Percentiles rank a stretch among this genome's conserved stretches.
Conservation (phyloP, 2,113 vertebrate genomes). For the Cranoglanis bouderius region DNA sequence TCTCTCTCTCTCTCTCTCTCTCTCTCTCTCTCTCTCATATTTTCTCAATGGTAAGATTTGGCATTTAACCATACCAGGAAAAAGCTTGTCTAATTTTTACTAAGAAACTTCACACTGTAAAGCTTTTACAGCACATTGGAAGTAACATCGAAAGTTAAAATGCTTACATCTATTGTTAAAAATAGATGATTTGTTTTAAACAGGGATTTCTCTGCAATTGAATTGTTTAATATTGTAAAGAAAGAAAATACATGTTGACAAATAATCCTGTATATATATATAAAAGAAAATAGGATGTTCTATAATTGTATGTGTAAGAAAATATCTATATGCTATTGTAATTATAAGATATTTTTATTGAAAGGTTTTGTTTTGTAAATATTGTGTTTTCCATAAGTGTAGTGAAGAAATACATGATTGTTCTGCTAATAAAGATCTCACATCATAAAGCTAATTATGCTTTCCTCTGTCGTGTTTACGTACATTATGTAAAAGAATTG, state of each 20-base stretch:
- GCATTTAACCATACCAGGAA: constrained; percentile 24
- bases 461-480: constrained; percentile 61
- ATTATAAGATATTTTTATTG: constrained; percentile 99
- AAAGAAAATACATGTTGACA: constrained; percentile 82
- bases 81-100: constrained; percentile 53
- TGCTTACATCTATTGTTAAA: constrained; percentile 96
- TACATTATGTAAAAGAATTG: neutral
- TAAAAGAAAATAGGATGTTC: constrained; percentile 80
- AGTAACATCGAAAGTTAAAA: constrained; percentile 84
- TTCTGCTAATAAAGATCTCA: constrained; percentile 71
- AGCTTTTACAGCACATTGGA: constrained; percentile 83
- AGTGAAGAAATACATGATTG: constrained; percentile 71
- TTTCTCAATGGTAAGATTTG: constrained; percentile 14
- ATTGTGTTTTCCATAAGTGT: constrained; percentile 79
- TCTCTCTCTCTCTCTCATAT: neutral
- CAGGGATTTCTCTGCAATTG: constrained; percentile 84
- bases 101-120: constrained; percentile 81
- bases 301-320: constrained; percentile 93
- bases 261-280: constrained; percentile 95
- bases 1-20: constrained; percentile 1
- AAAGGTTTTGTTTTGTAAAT: constrained; percentile 97
- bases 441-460: constrained; percentile 60
- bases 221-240: constrained; percentile 96
- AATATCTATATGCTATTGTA: constrained; percentile 97
- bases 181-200: constrained; percentile 95